Evolutionary conservation across 2,888 invertebrate species (phyloP), one percentile per base, ranked within the genome.

Genomic region (Hecatera dysodea): DNA sequence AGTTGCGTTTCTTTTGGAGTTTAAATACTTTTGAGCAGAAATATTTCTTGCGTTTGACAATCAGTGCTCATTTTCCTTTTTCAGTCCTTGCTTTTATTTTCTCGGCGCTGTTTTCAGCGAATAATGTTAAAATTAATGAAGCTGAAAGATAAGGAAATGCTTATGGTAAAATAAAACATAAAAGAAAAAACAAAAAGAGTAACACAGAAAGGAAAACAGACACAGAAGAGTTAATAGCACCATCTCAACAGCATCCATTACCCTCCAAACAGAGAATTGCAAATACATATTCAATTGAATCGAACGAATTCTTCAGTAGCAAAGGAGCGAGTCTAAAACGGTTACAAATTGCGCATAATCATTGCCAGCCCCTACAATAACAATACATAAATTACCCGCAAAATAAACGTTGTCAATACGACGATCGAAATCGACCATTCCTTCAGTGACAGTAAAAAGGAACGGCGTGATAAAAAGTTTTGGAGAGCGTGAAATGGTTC

Each of bases 391-490:
- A 82, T 70, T 81, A 71, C 81, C 70, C 78, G 11, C 66, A 78
- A 52, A 73, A 65, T 84, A 82, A 82, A 75, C 70, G 75, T 79
- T 69, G 66, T 75, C 82, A 85, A 79, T 82, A 72, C 75, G 75
- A 73, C 67, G 69, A 79, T 73, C 72, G 70, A 50, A 57, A 74
- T 74, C 65, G 75, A 61, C 75, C 55, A 64, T 68, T 82, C 60
- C 67, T 85, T 71, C 75, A 65, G 61, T 52, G 72, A 71, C 83
- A 71, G 67, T 82, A 82, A 85, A 82, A 85, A 69, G 68, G 64
- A 82, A 82, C 42, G 85, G 76, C 53, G 80, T 67, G 82, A 79
- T 82, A 85, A 82, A 82, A 82, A 85, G 57, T 82, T 82, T 82
- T 82, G 55, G 72, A 82, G 83, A 71, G 76, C 80, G 83, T 82